Base-by-base conservation (phyloP, 2,113 vertebrate genomes). In the Nerophis ophidion region DNA sequence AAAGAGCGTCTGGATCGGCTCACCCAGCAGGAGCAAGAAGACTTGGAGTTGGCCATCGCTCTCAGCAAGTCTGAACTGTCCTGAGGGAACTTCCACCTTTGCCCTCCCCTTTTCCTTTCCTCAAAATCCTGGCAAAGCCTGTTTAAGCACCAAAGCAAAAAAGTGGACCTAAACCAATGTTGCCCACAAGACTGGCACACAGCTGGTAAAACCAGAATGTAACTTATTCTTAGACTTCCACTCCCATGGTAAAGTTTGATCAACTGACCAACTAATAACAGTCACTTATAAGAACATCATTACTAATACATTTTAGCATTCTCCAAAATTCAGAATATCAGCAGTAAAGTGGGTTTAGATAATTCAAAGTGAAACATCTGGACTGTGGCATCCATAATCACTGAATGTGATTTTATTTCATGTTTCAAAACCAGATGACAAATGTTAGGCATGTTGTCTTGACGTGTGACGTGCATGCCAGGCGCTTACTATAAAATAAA, bases 11-110 rank as follows among this genome's bases (percentile, higher is more conserved):
- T 98, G 61, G 95, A 94, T 67, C 89, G 96, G 55, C 89, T 98
- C 72, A 95, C 92, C 72, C 95, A 98, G 82, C 97, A 98, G 86
- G 96, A 99, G 51, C 95, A 98, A 81, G 97, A 99, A 80, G 97
- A 99, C 88, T 86, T 99, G 86, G 97, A 99, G 87, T 92, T 99
- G 85, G 97, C 97, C 72, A 99, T 99, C 78, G 97, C 97, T 61
- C 95, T 99, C 74, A 99, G 97, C 92, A 97, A 98, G 86, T 99
- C 97, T 49, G 95, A 99, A 87, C 91, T 98, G 69, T 96, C 95
- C 76, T 97, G 97, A 93, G 90, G 89, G 69, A 64, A 61, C 6
- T 17, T 16, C 0, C 8, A 12, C 34, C 60, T 11, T 42, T 40
- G 6, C 13, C 33, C 16, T 33, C 58, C 17, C 55, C 48, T 51